Evolutionary conservation across 92 coral and sea anemone genomes (phyloP), one percentile per base, ranked within the genome.

Genomic region (Palythoa grandis): DNA sequence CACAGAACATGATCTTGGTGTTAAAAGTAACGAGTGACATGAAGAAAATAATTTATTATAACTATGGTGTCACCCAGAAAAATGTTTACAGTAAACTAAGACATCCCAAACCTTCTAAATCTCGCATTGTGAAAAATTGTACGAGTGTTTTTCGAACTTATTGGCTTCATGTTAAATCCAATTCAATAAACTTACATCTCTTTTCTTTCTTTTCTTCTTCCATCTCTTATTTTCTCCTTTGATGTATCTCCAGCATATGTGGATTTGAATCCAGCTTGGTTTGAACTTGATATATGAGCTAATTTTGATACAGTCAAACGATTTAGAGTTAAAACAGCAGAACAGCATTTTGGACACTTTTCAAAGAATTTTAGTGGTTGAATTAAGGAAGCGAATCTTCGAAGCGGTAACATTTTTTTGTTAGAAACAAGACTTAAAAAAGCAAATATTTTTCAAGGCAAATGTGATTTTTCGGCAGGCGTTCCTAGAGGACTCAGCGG

Each of bases 201-300:
- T 61, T 91, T 91, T 17, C 98, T 90, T 66, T 91, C 92, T 54
- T 88, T 88, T 74, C 73, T 87, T 79, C 90, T 85, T 65, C 72
- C 78, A 40, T 82, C 77, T 43, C 63, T 73, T 79, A 70, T 14
- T 52, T 72, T 72, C 78, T 77, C 40, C 78, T 63, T 72, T 61
- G 68, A 43, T 72, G 13, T 12, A 63, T 53, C 70, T 1, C 84
- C 11, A 57, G 52, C 29, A 17, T 15, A 29, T 38, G 71, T 53
- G 11, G 83, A 35, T 24, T 11, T 77, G 19, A 37, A 60, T 6
- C 7, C 19, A 29, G 43, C n/a, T 19, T 66, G 74, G 2, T 65
- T 67, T 80, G 83, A 50, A 74, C 10, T 20, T 48, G n/a, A 29
- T n/a, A 60, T 53, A n/a, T 0, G 9, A 63, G 35, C 56, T 15